Percentiles rank a stretch among this genome's conserved stretches.
These are phyloP conservation scores for Acanthornis magna DNA, from an alignment of 2,797 vertebrate genomes.

Conservation along the genomic window DNA sequence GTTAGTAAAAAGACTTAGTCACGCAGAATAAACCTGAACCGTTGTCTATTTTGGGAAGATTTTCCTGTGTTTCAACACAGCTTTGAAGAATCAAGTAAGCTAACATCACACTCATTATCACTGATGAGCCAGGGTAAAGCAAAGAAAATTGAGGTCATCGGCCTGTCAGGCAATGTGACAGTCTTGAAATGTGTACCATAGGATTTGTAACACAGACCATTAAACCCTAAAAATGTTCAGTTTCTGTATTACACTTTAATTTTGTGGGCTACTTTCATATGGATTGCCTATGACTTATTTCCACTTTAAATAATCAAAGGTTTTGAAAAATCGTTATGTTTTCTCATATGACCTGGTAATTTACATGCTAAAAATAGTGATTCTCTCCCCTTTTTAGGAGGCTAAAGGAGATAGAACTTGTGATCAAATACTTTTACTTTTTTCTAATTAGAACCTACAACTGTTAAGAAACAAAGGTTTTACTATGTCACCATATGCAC, in stretches of 20 bases:
- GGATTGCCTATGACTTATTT: background rate
- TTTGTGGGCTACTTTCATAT: background rate
- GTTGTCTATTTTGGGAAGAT: background rate
- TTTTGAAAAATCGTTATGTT: background rate
- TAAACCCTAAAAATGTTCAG: background rate
- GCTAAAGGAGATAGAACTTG: background rate
- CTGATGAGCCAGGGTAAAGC: background rate
- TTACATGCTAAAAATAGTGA: background rate
- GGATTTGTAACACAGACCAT: background rate
- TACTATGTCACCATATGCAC: background rate
- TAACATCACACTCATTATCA: background rate
- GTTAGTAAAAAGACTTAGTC: background rate
- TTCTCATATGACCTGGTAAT: background rate
- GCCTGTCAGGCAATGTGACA: background rate
- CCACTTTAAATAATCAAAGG: background rate
- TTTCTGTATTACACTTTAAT: background rate
- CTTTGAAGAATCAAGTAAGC: constrained; percentile 22
- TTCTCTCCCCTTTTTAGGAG: background rate
- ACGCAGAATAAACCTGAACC: background rate
- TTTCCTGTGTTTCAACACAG: background rate
- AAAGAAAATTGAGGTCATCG: constrained; percentile 6
- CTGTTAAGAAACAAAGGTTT: background rate
- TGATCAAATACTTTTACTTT: background rate
- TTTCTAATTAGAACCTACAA: background rate
- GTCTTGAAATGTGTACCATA: background rate